These are phyloP conservation scores for Sycobia sp. DNA, from an alignment of 1,140 invertebrate genomes.

Conservation along the genomic window DNA sequence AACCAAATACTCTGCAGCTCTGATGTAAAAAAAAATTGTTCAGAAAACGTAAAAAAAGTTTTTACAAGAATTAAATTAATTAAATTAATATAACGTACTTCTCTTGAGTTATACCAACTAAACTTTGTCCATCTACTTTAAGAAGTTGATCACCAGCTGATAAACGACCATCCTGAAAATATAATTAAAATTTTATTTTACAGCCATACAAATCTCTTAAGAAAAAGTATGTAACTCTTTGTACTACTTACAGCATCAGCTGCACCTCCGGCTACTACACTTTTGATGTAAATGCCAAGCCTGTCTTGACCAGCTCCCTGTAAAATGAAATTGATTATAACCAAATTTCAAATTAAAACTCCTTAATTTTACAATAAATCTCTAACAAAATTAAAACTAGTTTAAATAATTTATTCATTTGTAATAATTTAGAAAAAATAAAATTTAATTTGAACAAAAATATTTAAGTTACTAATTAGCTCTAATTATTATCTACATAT, in stretches of 20 bases:
- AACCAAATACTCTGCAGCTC: constrained; percentile 95
- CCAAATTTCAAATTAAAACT: constrained; percentile 1
- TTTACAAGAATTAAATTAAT: too few relatives aligned
- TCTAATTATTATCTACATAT: too few relatives aligned
- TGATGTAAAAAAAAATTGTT: constrained; percentile 50
- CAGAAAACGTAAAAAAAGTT: background rate
- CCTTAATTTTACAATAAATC: too few relatives aligned
- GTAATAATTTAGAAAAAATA: too few relatives aligned
- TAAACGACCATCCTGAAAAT: constrained; percentile 80
- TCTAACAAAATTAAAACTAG: too few relatives aligned
- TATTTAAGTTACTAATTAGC: too few relatives aligned
- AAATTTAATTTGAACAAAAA: too few relatives aligned
- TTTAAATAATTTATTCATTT: too few relatives aligned
- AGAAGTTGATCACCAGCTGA: constrained; percentile 96
- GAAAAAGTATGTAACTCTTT: background rate
- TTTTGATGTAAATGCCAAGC: constrained; percentile 97
- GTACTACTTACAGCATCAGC: constrained; percentile 80
- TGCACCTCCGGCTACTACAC: constrained; percentile 93
- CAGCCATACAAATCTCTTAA: background rate
- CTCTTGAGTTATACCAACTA: constrained; percentile 97
- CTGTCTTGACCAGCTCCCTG: constrained; percentile 88
- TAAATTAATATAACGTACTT: constrained; percentile 68
- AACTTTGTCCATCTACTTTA: constrained; percentile 94
- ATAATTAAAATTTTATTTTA: background rate
- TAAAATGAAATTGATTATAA: constrained; percentile 35